Conservation (phyloP, 1,140 invertebrate genomes). For the Mamestra configurata region DNA sequence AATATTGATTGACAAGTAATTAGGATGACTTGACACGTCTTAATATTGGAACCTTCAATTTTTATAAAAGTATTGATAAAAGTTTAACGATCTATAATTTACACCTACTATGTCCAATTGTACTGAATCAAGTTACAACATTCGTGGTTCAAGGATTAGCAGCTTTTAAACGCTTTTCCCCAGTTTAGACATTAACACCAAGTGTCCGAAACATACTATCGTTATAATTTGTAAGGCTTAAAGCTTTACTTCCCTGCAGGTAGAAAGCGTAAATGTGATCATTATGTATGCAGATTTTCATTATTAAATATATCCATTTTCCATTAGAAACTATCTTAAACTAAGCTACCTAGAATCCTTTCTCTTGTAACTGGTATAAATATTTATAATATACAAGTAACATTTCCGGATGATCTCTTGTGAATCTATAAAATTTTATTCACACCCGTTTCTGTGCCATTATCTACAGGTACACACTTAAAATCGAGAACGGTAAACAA, state of each 20-base stretch:
- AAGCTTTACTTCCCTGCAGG: conserved; percentile 19
- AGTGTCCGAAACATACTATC: not conserved
- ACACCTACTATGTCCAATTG: no score
- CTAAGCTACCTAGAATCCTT: conserved; percentile 1
- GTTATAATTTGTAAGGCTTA: conserved; percentile 1
- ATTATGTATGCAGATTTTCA: conserved; percentile 37
- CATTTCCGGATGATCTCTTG: conserved; percentile 11
- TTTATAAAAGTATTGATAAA: not conserved
- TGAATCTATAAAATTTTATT: conserved; percentile 47
- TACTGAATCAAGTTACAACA: not conserved
- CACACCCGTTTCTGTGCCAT: conserved; percentile 45
- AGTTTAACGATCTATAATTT: no score
- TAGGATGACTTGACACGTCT: not conserved
- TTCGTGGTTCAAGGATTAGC: not conserved
- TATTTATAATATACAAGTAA: conserved; percentile 5
- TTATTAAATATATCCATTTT: conserved; percentile 20
- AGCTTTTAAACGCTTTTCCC: not conserved
- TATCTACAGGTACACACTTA: conserved; percentile 15
- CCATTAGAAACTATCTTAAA: conserved; percentile 14
- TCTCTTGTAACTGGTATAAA: conserved; percentile 26
- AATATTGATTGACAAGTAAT: conserved; percentile 6
- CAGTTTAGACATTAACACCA: conserved; percentile 10
- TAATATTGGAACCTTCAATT: not conserved
- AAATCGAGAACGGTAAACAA: conserved; percentile 50
- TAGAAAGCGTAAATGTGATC: conserved; percentile 9